Percentiles rank a stretch among this genome's conserved stretches.
phyloP scores from a whole-genome alignment of 2,113 vertebrate genomes.

The Oryzias javanicus region DNA sequence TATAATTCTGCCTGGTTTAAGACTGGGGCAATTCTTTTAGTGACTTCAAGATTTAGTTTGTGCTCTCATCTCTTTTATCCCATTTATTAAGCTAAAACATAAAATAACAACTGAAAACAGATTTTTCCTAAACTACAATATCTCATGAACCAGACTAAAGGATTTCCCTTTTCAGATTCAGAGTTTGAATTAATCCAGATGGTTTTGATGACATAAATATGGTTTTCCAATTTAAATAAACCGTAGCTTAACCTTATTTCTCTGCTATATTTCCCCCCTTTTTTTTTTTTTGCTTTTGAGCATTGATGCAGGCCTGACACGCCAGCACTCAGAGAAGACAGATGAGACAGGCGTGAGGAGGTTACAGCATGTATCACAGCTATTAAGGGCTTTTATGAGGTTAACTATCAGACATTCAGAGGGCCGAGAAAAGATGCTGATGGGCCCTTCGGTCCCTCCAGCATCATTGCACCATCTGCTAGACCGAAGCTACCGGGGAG shows the following conservation, averaged over 20 bases:
- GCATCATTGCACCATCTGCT: constrained; percentile 45
- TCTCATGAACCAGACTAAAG: too few relatives aligned
- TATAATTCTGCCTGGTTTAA: too few relatives aligned
- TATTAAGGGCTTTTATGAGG: constrained; percentile 18
- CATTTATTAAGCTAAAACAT: too few relatives aligned
- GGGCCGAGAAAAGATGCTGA: constrained; percentile 26
- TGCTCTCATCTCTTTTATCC: too few relatives aligned
- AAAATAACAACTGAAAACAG: too few relatives aligned
- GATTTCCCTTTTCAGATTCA: too few relatives aligned
- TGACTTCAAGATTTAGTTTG: too few relatives aligned
- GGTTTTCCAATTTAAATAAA: too few relatives aligned
- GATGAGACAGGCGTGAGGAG: not conserved
- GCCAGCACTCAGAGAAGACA: not conserved
- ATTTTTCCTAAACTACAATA: too few relatives aligned
- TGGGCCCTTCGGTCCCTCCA: constrained; percentile 29
- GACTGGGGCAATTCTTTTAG: too few relatives aligned
- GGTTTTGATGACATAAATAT: too few relatives aligned
- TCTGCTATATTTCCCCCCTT: not conserved
- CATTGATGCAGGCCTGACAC: not conserved
- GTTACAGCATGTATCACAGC: constrained; percentile 11
- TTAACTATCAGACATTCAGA: constrained; percentile 18
- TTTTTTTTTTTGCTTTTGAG: not conserved
- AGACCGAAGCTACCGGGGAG: constrained; percentile 23
- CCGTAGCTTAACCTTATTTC: not conserved
- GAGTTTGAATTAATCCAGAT: too few relatives aligned